These are phyloP conservation scores for Xiphias gladius DNA, from an alignment of 2,113 vertebrate genomes.

Conservation along the genomic window DNA sequence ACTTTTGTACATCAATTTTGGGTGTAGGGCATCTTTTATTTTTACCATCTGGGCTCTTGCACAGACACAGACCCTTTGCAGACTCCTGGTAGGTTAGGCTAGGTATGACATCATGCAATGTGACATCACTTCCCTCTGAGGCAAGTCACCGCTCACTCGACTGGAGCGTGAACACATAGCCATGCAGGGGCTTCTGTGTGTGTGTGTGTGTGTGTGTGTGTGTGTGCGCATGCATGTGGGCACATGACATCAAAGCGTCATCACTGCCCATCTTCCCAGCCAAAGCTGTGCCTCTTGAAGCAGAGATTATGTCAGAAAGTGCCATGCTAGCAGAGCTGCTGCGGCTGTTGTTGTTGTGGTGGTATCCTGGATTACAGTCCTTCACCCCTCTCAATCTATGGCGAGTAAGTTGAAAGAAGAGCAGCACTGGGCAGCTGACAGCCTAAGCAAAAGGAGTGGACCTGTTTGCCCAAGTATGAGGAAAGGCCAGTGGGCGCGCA, in stretches of 20 bases:
- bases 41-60: constrained; percentile 53
- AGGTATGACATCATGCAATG: constrained; percentile 74
- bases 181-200: constrained; percentile 39
- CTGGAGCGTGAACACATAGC: constrained; percentile 72
- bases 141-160: constrained; percentile 73
- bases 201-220: constrained; percentile 40
- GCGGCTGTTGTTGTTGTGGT: constrained; percentile 28
- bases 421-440: constrained; percentile 11
- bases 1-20: constrained; percentile 60
- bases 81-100: constrained; percentile 55
- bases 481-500: constrained; percentile 59
- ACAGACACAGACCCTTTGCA: constrained; percentile 60
- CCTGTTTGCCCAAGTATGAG: constrained; percentile 46
- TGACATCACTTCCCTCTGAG: constrained; percentile 80
- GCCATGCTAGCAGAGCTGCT: constrained; percentile 66
- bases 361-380: constrained; percentile 7
- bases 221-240: constrained; percentile 27
- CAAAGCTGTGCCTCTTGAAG: constrained; percentile 66
- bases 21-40: constrained; percentile 35
- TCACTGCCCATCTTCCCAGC: constrained; percentile 69
- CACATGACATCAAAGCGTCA: constrained; percentile 75
- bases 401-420: constrained; percentile 5
- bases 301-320: constrained; percentile 75
- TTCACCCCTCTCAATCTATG: not conserved
- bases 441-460: constrained; percentile 19